Conservation (phyloP, 2,888 invertebrate genomes). For the Melipona beecheii region DNA sequence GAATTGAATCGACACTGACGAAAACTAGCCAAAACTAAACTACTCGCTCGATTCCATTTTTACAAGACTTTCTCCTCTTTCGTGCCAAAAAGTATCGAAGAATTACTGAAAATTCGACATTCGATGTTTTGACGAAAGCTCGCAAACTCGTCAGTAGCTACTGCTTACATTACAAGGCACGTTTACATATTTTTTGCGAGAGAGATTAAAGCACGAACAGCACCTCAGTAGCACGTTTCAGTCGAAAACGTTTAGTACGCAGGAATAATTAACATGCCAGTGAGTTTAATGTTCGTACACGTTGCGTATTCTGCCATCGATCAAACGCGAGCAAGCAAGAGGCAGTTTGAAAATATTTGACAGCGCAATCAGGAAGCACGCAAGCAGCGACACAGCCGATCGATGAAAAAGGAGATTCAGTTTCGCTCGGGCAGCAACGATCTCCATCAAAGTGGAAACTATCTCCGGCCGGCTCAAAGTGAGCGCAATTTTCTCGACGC, state of each 20-base stretch:
- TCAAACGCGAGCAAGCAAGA: not conserved
- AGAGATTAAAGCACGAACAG: too few relatives aligned
- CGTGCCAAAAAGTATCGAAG: too few relatives aligned
- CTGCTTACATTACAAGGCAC: too few relatives aligned
- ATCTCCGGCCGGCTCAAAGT: conserved; percentile 53
- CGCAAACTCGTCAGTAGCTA: too few relatives aligned
- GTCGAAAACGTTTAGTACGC: not conserved
- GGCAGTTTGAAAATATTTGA: not conserved
- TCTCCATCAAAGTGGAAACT: conserved; percentile 57
- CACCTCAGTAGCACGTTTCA: too few relatives aligned
- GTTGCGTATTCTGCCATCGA: not conserved
- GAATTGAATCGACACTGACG: not conserved
- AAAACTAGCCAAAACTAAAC: not conserved
- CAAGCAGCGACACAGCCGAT: too few relatives aligned
- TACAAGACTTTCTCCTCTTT: too few relatives aligned
- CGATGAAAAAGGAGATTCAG: conserved; percentile 35
- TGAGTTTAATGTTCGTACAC: not conserved
- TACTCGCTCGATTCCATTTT: not conserved
- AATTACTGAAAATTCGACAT: too few relatives aligned
- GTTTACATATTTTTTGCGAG: too few relatives aligned
- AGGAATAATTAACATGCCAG: not conserved
- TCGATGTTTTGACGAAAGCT: too few relatives aligned
- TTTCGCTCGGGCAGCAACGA: conserved; percentile 51
- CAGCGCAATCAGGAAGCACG: not conserved
- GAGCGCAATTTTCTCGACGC: conserved; percentile 61